These are phyloP conservation scores for Hippasteria phrygiana DNA, from an alignment of 53 echinoderm and acorn worm genomes.

Conservation along the genomic window DNA sequence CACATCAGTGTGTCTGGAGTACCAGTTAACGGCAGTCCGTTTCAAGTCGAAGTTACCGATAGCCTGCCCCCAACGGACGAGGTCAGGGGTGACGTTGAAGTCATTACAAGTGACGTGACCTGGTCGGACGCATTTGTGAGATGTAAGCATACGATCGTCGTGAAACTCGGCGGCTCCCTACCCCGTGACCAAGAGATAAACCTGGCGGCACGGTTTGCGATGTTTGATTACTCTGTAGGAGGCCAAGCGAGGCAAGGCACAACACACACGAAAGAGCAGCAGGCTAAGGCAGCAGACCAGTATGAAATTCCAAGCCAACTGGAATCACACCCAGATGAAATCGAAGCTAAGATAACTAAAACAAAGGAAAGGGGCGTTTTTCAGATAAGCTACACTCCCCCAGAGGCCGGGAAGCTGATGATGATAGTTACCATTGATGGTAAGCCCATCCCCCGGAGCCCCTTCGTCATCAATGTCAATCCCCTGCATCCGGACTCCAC, in stretches of 20 bases:
- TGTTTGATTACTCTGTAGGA: neutral
- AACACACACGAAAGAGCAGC: too few relatives aligned
- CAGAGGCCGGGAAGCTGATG: neutral
- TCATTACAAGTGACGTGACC: constrained; percentile 6
- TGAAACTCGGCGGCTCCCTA: neutral
- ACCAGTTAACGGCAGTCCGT: constrained; percentile 12
- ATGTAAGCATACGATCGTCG: constrained; percentile 11
- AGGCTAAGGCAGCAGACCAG: too few relatives aligned
- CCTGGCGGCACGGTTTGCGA: neutral
- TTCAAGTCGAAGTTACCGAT: neutral
- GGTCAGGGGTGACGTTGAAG: neutral
- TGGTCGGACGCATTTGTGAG: constrained; percentile 29
- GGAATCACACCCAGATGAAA: too few relatives aligned
- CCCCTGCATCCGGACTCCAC: constrained; percentile 25
- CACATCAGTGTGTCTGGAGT: constrained; percentile 18
- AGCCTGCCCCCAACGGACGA: neutral
- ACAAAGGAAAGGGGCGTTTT: neutral
- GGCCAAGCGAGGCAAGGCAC: too few relatives aligned
- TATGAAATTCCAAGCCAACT: too few relatives aligned
- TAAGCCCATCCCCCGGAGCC: neutral
- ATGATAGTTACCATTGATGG: constrained; percentile 15
- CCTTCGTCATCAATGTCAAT: constrained; percentile 19
- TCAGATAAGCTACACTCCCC: constrained; percentile 14
- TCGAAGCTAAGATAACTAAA: neutral
- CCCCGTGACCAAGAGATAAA: neutral